phyloP scores from a whole-genome alignment of 2,888 invertebrate genomes.

The Cerceris rybyensis region DNA sequence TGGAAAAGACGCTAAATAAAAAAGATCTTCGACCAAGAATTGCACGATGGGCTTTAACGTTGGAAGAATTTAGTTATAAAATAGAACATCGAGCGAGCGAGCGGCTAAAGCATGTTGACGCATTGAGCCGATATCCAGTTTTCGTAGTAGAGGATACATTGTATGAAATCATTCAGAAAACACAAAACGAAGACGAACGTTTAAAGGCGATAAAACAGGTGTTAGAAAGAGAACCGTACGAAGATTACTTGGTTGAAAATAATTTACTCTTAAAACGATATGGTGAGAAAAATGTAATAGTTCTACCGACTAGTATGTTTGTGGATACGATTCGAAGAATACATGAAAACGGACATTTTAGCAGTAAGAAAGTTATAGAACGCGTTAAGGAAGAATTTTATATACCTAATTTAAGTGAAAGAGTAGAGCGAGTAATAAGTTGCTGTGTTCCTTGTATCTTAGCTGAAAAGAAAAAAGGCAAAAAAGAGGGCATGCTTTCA shows the following conservation, averaged over 20 bases:
- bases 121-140: slow-evolving; percentile 15
- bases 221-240: slow-evolving; percentile 5
- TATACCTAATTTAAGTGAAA: slow-evolving; percentile 7
- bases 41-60: slow-evolving; percentile 7
- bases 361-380: neutral
- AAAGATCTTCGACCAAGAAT: slow-evolving; percentile 2
- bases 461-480: slow-evolving; percentile 2
- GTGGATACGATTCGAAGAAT: neutral
- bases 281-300: neutral
- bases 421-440: neutral
- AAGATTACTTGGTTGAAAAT: slow-evolving; percentile 14
- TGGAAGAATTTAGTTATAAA: slow-evolving; percentile 15
- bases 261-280: slow-evolving; percentile 3
- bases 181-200: slow-evolving; percentile 31
- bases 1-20: slow-evolving; percentile 2
- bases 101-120: neutral
- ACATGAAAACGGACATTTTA: slow-evolving; percentile 3
- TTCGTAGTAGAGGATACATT: slow-evolving; percentile 28
- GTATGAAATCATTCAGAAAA: neutral
- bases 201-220: slow-evolving; percentile 1
- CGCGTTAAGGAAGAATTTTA: slow-evolving; percentile 10
- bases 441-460: slow-evolving; percentile 6
- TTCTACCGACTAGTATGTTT: slow-evolving; percentile 2
- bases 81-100: slow-evolving; percentile 13
- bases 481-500: neutral